phyloP scores from a whole-genome alignment of 2,113 vertebrate genomes.

The Myotis brandtii region DNA sequence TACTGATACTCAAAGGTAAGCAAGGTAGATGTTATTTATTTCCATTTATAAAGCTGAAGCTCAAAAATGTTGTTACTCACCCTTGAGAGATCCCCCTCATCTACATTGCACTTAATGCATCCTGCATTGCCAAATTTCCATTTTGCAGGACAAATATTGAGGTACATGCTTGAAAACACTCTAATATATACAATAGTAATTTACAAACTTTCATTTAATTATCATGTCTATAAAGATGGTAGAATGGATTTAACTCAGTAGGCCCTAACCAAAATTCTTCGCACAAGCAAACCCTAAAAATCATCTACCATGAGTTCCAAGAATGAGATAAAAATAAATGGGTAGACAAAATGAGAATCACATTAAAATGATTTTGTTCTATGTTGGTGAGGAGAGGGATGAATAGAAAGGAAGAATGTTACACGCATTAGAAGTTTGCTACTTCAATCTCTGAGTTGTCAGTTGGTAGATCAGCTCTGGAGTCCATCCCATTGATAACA shows the following conservation, averaged over 20 bases:
- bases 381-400: not conserved
- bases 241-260: not conserved
- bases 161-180: not conserved
- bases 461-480: not conserved
- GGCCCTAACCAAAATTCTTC: slow-evolving; percentile 1
- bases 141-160: not conserved
- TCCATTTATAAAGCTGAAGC: not conserved
- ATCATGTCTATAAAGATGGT: not conserved
- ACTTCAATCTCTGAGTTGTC: not conserved
- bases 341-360: not conserved
- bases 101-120: not conserved
- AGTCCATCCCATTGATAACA: not conserved
- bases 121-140: not conserved
- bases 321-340: not conserved
- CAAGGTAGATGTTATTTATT: not conserved
- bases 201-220: not conserved
- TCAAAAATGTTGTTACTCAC: not conserved
- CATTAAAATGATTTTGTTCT: not conserved
- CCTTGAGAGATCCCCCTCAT: not conserved
- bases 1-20: not conserved
- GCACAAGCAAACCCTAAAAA: not conserved
- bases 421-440: not conserved
- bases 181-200: not conserved
- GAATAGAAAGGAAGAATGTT: not conserved
- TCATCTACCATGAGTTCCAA: not conserved